These are phyloP conservation scores for Ramphastos sulfuratus DNA, from an alignment of 2,113 vertebrate genomes.

Conservation along the genomic window DNA sequence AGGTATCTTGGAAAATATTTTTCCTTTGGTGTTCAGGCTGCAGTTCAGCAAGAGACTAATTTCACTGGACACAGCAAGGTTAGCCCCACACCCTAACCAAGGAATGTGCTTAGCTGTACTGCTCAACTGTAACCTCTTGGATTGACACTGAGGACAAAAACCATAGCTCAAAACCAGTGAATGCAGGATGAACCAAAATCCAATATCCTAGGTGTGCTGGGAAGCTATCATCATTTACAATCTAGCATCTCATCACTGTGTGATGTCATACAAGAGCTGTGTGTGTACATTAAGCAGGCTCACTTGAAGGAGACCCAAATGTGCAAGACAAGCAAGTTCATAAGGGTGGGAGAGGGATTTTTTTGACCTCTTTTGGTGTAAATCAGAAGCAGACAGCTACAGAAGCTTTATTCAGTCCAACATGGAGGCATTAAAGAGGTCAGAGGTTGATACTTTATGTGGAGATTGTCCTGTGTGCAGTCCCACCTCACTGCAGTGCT, in stretches of 20 bases:
- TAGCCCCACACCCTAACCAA: neutral
- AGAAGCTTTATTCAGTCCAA: neutral
- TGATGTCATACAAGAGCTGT: neutral
- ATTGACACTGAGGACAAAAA: neutral
- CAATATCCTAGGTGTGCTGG: neutral
- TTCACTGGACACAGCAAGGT: neutral
- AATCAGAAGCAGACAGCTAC: neutral
- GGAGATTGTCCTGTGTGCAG: neutral
- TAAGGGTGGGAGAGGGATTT: too few relatives aligned
- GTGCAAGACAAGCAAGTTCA: neutral
- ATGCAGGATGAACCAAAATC: neutral
- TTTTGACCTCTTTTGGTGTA: neutral
- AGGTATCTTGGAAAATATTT: neutral
- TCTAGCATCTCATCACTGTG: neutral
- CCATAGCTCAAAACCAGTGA: neutral
- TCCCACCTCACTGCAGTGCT: neutral
- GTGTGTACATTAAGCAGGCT: accelerated
- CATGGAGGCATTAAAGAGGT: neutral
- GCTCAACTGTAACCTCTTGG: neutral
- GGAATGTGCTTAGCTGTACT: neutral
- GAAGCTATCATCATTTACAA: neutral
- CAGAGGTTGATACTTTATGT: neutral
- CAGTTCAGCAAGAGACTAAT: neutral
- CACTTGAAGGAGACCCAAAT: neutral
- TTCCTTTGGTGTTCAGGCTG: neutral